Conservation (phyloP, 2,888 invertebrate genomes). For the Eretmocerus hayati region DNA sequence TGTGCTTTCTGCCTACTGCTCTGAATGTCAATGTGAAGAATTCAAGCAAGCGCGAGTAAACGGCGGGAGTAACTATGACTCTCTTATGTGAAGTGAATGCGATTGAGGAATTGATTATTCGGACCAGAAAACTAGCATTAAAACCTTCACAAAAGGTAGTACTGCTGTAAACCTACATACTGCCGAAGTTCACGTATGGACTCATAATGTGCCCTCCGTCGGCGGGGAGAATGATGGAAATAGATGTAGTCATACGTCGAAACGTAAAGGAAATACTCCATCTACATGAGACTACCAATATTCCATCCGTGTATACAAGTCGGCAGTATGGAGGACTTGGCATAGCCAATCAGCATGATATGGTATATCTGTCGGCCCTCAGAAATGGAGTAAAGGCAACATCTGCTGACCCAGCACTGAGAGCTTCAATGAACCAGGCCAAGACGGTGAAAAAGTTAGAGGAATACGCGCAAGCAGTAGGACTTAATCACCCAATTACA, state of each 20-base stretch:
- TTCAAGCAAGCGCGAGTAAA: too few relatives aligned
- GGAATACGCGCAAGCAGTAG: neutral
- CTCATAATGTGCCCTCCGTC: neutral
- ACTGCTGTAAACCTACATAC: neutral
- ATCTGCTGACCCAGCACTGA: neutral
- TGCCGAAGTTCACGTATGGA: neutral
- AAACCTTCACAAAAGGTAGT: neutral
- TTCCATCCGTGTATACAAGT: neutral
- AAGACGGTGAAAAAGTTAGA: neutral
- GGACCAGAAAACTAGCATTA: too few relatives aligned
- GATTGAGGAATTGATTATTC: too few relatives aligned
- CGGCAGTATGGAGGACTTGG: neutral
- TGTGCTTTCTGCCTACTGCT: slow-evolving; percentile 65
- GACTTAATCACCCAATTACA: neutral
- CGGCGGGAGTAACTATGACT: too few relatives aligned
- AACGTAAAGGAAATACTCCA: neutral
- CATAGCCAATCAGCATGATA: neutral
- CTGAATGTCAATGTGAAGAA: slow-evolving; percentile 59
- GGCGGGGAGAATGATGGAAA: neutral
- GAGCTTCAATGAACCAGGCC: neutral
- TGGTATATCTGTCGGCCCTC: neutral
- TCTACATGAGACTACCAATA: neutral
- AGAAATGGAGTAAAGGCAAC: neutral
- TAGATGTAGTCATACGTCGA: neutral
- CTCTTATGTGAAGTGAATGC: slow-evolving; percentile 58